Evolutionary conservation across 2,797 vertebrate genomes (phyloP).

Genomic region (Pipistrellus kuhlii): DNA sequence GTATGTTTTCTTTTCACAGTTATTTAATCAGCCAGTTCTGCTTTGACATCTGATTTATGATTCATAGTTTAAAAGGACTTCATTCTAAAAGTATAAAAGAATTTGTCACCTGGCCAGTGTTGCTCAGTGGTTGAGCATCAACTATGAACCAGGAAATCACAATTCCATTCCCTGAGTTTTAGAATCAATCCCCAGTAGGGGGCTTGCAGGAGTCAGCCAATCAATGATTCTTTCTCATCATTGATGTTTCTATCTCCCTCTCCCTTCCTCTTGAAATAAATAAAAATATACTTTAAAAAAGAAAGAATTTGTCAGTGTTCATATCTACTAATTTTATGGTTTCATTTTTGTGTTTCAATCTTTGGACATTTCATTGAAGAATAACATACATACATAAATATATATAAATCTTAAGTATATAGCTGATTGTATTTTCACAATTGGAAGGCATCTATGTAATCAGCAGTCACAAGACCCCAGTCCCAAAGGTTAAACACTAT

Average conservation of each 20-base stretch:
- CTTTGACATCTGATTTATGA: slow-evolving; percentile 50
- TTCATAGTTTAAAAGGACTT: neutral
- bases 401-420: neutral
- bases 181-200: too few species aligned
- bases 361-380: neutral
- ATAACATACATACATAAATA: neutral
- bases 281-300: too few species aligned
- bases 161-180: too few species aligned
- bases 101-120: neutral
- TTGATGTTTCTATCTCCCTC: too few species aligned
- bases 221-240: too few species aligned
- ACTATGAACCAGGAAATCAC: too few species aligned
- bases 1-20: slow-evolving; percentile 27
- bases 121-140: too few species aligned
- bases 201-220: too few species aligned
- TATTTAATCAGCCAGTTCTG: neutral
- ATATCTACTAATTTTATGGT: neutral
- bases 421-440: slow-evolving; percentile 5
- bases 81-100: neutral
- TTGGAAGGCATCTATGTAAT: neutral
- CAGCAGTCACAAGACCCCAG: neutral
- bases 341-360: slow-evolving; percentile 23
- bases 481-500: neutral
- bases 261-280: too few species aligned
- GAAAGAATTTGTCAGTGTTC: too few species aligned